phyloP scores from a whole-genome alignment of 1,140 invertebrate genomes.

The Dendrolimus punctatus region DNA sequence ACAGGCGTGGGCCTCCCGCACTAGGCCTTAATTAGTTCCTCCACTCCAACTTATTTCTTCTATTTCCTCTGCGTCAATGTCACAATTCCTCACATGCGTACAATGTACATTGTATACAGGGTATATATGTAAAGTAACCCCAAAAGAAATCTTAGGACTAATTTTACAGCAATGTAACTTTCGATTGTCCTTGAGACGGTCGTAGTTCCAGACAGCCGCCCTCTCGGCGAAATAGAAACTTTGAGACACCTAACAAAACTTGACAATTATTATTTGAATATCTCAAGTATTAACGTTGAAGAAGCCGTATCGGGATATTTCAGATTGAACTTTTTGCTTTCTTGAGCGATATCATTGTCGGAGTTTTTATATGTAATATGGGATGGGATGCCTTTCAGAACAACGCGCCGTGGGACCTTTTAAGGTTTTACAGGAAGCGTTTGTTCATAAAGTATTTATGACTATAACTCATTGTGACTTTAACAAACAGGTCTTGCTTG shows the following conservation, averaged over 20 bases:
- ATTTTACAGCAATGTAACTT: not conserved
- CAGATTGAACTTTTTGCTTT: conserved; percentile 13
- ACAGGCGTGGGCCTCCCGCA: too few species aligned
- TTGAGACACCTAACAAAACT: not conserved
- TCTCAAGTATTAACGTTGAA: conserved; percentile 11
- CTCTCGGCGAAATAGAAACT: too few species aligned
- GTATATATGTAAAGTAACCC: too few species aligned
- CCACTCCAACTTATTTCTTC: too few species aligned
- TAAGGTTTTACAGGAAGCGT: conserved; percentile 8
- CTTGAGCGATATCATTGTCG: conserved; percentile 11
- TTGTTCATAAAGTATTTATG: too few species aligned
- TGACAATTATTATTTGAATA: conserved; percentile 9
- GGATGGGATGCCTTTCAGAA: conserved; percentile 12
- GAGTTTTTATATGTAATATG: conserved; percentile 17
- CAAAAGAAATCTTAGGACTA: too few species aligned
- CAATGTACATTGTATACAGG: too few species aligned
- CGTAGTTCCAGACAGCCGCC: not conserved
- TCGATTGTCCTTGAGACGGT: conserved; percentile 5
- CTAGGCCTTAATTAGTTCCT: too few species aligned
- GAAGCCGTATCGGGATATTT: conserved; percentile 11
- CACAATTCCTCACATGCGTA: too few species aligned
- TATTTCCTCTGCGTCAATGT: too few species aligned
- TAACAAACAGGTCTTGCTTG: too few species aligned
- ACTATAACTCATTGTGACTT: too few species aligned
- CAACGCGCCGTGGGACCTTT: conserved; percentile 12